A percentile compares a stretch with the other conserved stretches of the same genome.
phyloP scores from a whole-genome alignment of 2,797 vertebrate species.

The Todus mexicanus region DNA sequence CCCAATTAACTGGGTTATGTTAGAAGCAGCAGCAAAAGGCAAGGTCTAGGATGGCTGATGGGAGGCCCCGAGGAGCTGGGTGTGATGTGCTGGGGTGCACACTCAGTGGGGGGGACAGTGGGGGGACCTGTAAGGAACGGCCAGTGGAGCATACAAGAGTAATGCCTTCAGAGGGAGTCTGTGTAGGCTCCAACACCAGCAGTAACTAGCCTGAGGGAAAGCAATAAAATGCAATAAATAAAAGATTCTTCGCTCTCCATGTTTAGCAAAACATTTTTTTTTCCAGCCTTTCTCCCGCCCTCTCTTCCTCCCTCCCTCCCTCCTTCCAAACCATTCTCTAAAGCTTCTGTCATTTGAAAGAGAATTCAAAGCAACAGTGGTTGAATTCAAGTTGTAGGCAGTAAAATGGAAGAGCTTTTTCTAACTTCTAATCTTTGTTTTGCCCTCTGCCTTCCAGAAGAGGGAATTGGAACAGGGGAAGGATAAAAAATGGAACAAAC shows the following conservation, averaged over 20 bases:
- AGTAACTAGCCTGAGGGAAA: not conserved
- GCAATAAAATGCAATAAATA: not conserved
- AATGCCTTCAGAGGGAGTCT: not conserved
- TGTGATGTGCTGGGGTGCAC: not conserved
- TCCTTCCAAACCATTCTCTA: not conserved
- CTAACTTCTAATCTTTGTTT: slow-evolving; percentile 3
- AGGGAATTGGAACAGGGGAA: not conserved
- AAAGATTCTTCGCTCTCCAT: not conserved
- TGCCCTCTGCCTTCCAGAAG: not conserved
- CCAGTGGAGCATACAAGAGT: not conserved
- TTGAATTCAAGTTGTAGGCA: not conserved
- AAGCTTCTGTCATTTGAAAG: not conserved
- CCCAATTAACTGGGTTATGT: not conserved
- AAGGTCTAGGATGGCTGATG: not conserved
- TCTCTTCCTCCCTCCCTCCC: not conserved
- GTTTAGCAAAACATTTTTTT: not conserved
- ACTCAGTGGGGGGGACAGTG: not conserved
- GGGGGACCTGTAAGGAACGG: not conserved
- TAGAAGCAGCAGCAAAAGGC: not conserved
- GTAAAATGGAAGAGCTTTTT: not conserved
- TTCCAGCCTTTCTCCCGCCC: not conserved
- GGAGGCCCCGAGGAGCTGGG: not conserved
- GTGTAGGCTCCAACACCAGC: not conserved
- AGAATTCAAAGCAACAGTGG: not conserved
- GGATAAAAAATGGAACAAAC: not conserved